phyloP scores from a whole-genome alignment of 2,113 vertebrate genomes.

The Entosphenus tridentatus region DNA sequence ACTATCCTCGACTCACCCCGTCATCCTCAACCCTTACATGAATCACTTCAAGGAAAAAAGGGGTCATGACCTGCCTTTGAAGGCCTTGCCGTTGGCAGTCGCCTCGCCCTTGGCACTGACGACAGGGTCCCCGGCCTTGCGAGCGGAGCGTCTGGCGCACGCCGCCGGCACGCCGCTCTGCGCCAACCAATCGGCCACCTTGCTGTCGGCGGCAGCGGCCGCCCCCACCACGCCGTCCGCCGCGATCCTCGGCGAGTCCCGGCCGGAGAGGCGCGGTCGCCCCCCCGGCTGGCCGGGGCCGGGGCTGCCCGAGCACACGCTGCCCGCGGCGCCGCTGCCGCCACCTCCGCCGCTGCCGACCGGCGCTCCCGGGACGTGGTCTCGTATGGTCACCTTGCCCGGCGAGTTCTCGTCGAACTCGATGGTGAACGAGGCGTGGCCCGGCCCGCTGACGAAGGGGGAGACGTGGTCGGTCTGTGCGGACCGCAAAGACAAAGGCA shows the following conservation, averaged over 20 bases:
- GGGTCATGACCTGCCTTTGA: slow-evolving; percentile 47
- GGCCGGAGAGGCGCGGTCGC: slow-evolving; percentile 16
- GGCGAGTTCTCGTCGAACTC: slow-evolving; percentile 85
- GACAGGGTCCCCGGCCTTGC: no score
- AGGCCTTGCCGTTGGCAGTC: slow-evolving; percentile 59
- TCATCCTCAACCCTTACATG: background rate
- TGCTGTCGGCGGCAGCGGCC: slow-evolving; percentile 96
- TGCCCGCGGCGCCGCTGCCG: slow-evolving; percentile 20
- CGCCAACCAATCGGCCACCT: slow-evolving; percentile 93
- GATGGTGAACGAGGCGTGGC: slow-evolving; percentile 93
- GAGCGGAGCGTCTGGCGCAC: background rate
- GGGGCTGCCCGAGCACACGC: no score
- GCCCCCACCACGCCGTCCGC: slow-evolving; percentile 61
- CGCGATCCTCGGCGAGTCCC: slow-evolving; percentile 39
- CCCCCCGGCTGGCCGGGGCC: no score
- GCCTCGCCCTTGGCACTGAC: slow-evolving; percentile 34
- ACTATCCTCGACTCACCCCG: background rate
- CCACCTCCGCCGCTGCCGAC: slow-evolving; percentile 46
- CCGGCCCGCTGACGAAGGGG: slow-evolving; percentile 19
- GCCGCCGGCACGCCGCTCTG: slow-evolving; percentile 57
- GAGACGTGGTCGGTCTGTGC: no score
- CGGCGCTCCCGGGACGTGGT: slow-evolving; percentile 67
- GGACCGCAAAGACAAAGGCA: no score
- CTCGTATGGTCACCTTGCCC: slow-evolving; percentile 92
- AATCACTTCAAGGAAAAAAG: background rate